These are phyloP conservation scores for Clistopyga incitator DNA, from an alignment of 2,888 invertebrate genomes.

Conservation along the genomic window DNA sequence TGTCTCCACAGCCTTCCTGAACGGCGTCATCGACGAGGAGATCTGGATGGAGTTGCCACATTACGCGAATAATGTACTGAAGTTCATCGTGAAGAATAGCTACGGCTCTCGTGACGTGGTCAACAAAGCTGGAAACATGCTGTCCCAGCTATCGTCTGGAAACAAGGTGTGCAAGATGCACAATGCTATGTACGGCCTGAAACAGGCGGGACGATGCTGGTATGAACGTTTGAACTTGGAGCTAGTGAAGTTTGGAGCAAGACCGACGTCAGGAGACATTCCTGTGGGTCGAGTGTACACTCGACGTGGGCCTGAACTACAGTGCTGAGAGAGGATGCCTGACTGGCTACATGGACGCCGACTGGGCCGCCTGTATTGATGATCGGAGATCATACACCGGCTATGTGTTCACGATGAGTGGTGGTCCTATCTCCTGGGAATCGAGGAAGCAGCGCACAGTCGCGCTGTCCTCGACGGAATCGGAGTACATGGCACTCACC, in stretches of 20 bases:
- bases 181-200: slow-evolving; percentile 69
- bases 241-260: too few species aligned
- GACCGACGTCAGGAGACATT: too few species aligned
- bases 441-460: slow-evolving; percentile 66
- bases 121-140: not conserved
- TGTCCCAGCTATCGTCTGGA: too few species aligned
- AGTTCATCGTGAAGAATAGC: too few species aligned
- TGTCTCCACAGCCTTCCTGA: slow-evolving; percentile 70
- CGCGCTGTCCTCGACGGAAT: slow-evolving; percentile 62
- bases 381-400: slow-evolving; percentile 70
- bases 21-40: slow-evolving; percentile 68
- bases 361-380: slow-evolving; percentile 70
- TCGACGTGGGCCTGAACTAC: slow-evolving; percentile 66
- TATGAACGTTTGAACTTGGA: too few species aligned
- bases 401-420: slow-evolving; percentile 62
- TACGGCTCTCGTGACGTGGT: too few species aligned
- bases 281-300: slow-evolving; percentile 64
- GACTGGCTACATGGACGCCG: slow-evolving; percentile 74
- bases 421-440: slow-evolving; percentile 63
- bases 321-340: slow-evolving; percentile 59
- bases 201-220: slow-evolving; percentile 66
- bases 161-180: slow-evolving; percentile 10
- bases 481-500: slow-evolving; percentile 67
- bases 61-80: too few species aligned
- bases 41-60: slow-evolving; percentile 66